phyloP scores from a whole-genome alignment of 2,888 invertebrate species.

The Sesia apiformis region DNA sequence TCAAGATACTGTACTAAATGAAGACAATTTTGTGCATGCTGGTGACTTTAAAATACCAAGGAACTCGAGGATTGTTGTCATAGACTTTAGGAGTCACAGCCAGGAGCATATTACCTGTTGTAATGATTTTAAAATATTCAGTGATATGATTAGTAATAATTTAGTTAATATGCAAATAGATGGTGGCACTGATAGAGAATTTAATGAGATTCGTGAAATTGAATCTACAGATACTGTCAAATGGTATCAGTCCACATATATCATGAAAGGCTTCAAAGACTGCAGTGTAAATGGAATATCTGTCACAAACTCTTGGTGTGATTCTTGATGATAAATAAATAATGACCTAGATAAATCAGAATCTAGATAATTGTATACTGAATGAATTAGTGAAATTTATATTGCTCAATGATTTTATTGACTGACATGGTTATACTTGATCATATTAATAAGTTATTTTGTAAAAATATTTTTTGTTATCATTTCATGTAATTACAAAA shows the following conservation, averaged over 20 bases:
- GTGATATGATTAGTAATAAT: conserved; percentile 37
- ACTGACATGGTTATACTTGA: too few relatives aligned
- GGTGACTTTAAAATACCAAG: conserved; percentile 51
- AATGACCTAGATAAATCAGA: too few relatives aligned
- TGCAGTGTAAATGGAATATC: conserved; percentile 70
- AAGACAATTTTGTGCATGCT: conserved; percentile 44
- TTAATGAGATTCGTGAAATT: conserved; percentile 35
- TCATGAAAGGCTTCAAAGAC: conserved; percentile 76
- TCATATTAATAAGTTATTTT: too few relatives aligned
- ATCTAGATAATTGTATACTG: too few relatives aligned
- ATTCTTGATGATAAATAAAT: conserved; percentile 15
- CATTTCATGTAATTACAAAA: too few relatives aligned
- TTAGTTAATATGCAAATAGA: conserved; percentile 21
- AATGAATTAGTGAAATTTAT: too few relatives aligned
- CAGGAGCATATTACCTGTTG: conserved; percentile 44
- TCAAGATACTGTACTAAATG: conserved; percentile 30
- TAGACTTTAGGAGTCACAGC: conserved; percentile 42
- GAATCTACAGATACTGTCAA: conserved; percentile 39
- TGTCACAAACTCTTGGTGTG: conserved; percentile 65
- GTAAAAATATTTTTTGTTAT: too few relatives aligned
- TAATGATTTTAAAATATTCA: conserved; percentile 52
- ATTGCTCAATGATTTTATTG: too few relatives aligned
- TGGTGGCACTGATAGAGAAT: conserved; percentile 15
- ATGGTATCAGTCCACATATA: conserved; percentile 73
- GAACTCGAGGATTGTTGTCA: conserved; percentile 42